A percentile compares a stretch with the other conserved stretches of the same genome.
Evolutionary conservation across 2,888 invertebrate species (phyloP).

Genomic region (Petrophora chlorosata): DNA sequence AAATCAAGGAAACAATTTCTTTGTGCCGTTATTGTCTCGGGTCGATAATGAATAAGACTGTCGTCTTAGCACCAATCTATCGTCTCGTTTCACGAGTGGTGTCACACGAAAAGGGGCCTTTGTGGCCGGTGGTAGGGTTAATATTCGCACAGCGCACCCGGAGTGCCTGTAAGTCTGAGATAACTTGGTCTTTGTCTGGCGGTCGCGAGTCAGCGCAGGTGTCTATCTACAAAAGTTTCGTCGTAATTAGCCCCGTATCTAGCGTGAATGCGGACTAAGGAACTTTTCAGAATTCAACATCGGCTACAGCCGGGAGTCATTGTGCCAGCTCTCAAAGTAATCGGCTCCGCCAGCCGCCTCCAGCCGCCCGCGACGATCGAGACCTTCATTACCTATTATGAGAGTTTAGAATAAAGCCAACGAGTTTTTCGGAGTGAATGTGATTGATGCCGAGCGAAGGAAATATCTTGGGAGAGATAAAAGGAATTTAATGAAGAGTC

Average conservation of each 20-base stretch:
- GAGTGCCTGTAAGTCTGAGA: slow-evolving; percentile 74
- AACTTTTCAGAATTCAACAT: slow-evolving; percentile 80
- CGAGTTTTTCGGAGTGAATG: slow-evolving; percentile 82
- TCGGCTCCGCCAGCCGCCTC: slow-evolving; percentile 75
- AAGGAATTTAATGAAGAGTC: slow-evolving; percentile 84
- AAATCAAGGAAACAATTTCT: slow-evolving; percentile 55
- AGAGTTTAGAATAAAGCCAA: slow-evolving; percentile 84
- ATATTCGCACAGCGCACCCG: slow-evolving; percentile 49
- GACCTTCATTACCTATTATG: slow-evolving; percentile 84
- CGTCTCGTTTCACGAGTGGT: slow-evolving; percentile 43
- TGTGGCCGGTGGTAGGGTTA: slow-evolving; percentile 49
- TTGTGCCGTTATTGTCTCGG: slow-evolving; percentile 57
- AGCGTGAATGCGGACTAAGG: slow-evolving; percentile 74
- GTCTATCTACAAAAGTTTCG: slow-evolving; percentile 82
- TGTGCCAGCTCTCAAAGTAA: slow-evolving; percentile 79
- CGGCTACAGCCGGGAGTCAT: slow-evolving; percentile 77
- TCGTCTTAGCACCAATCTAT: slow-evolving; percentile 61
- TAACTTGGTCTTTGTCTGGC: slow-evolving; percentile 80
- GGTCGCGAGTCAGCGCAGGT: slow-evolving; percentile 77
- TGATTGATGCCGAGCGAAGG: slow-evolving; percentile 81
- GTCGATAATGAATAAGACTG: slow-evolving; percentile 68
- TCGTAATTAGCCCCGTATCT: slow-evolving; percentile 81
- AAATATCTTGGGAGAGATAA: slow-evolving; percentile 82
- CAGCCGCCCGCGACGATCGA: slow-evolving; percentile 77
- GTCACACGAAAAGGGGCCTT: slow-evolving; percentile 52